Evolutionary conservation across 1,140 invertebrate genomes (phyloP), one percentile per base, ranked within the genome.

Genomic region (Brachionus plicatilis): DNA sequence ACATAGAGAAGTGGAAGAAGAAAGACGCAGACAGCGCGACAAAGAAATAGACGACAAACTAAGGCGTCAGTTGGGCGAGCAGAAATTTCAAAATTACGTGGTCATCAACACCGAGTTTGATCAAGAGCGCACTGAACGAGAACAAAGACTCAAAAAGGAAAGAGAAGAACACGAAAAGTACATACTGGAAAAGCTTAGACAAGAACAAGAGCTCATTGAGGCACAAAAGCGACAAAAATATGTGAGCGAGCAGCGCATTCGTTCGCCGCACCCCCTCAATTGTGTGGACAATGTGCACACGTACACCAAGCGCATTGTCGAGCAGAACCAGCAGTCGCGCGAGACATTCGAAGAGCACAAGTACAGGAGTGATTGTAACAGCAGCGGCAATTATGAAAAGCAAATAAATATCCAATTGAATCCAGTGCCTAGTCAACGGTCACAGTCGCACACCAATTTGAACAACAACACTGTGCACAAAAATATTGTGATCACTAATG

Each of bases 341-440:
- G 53, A 82, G 27, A 24, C 65, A 17, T 45, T 82, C 29, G 79
- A 82, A 50, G 79, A 65, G 14, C 50, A 41, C 14, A 60, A 27
- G 41, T 68, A 60, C 53, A 82, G n/a, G 9, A 20, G 14, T 12
- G 33, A 68, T 12, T 80, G 47, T 12, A 82, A 65, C 37, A 17
- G 78, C n/a, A 3, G 47, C 20, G 33, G 79, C 17, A 20, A 82
- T 9, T 68, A 82, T 43, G 79, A 82, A 82, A 82, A 65, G 41
- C 79, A 82, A 82, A 82, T 82, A 82, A 82, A 65, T 37, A 82
- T 82, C 29, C 79, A 60, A 82, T 12, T 82, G 43, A 68, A 43
- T 82, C 79, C 79, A 65, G 41, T 20, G 53, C 53, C 79, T 82
- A 68, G 65, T 68, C 79, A 68, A 17, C 7, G 53, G 24, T 82